Evolutionary conservation across 2,113 vertebrate species (phyloP).

Genomic region (Hylia prasina): DNA sequence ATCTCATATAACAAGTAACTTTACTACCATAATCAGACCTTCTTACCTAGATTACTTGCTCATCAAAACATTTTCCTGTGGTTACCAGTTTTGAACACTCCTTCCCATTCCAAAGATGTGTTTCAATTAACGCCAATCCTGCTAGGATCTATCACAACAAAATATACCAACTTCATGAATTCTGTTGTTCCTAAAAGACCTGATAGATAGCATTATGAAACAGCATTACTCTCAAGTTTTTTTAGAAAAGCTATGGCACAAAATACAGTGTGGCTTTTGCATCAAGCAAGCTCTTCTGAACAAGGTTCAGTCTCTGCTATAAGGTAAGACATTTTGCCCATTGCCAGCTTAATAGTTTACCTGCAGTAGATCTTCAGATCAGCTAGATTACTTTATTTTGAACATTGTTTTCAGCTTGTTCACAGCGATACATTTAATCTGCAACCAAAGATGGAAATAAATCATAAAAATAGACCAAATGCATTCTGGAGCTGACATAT

Average conservation of each 20-base stretch:
- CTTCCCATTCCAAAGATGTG: background rate
- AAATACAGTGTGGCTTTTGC: background rate
- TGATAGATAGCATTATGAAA: background rate
- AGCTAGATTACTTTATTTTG: background rate
- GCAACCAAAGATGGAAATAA: background rate
- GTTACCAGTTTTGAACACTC: background rate
- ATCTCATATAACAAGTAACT: background rate
- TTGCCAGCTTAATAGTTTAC: background rate
- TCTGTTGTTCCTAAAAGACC: background rate
- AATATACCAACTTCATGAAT: background rate
- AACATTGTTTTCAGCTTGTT: background rate
- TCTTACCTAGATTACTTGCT: background rate
- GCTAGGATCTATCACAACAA: background rate
- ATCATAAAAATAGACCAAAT: background rate
- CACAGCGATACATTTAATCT: background rate
- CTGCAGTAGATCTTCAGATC: background rate
- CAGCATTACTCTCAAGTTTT: background rate
- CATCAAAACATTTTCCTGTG: background rate
- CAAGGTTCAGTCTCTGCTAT: background rate
- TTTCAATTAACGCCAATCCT: background rate
- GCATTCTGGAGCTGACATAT: background rate
- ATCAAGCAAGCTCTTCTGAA: background rate
- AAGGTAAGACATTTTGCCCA: background rate
- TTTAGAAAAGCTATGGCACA: background rate
- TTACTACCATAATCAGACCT: background rate